Evolutionary conservation across 2,797 vertebrate genomes (phyloP).

Genomic region (Clarias laeviceps): DNA sequence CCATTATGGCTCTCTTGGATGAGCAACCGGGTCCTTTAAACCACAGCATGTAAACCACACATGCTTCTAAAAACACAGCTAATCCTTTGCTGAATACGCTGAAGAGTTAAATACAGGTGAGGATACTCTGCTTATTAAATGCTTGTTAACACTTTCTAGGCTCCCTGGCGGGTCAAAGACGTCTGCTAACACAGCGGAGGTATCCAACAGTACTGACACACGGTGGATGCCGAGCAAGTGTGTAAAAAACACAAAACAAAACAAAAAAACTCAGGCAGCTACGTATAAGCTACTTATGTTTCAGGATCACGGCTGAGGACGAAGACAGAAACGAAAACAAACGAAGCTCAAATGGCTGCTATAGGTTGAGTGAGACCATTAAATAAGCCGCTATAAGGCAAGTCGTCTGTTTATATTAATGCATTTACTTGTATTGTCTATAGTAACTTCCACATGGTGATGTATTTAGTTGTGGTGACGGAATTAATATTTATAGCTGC

Average conservation of each 20-base stretch:
- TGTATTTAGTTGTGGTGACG: background rate
- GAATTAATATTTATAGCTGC: background rate
- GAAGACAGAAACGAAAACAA: background rate
- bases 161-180: background rate
- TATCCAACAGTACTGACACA: conserved; percentile 16
- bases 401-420: no score
- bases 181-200: background rate
- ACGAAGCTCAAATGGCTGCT: background rate
- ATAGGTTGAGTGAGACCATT: background rate
- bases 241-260: conserved; percentile 15
- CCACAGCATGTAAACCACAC: conserved; percentile 25
- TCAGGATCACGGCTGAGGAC: conserved; percentile 29
- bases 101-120: background rate
- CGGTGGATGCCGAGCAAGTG: conserved; percentile 13
- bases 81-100: conserved; percentile 32
- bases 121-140: conserved; percentile 39
- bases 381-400: background rate
- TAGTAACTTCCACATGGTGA: no score
- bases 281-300: conserved; percentile 49
- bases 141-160: conserved; percentile 40
- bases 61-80: conserved; percentile 26
- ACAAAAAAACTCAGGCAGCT: conserved; percentile 2
- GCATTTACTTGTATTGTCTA: background rate
- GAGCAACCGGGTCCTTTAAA: background rate
- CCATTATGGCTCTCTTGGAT: background rate